Percentiles rank a stretch among this genome's conserved stretches.
Evolutionary conservation across 53 echinoderm and acorn worm genomes (phyloP).

Genomic region (Astropecten irregularis): DNA sequence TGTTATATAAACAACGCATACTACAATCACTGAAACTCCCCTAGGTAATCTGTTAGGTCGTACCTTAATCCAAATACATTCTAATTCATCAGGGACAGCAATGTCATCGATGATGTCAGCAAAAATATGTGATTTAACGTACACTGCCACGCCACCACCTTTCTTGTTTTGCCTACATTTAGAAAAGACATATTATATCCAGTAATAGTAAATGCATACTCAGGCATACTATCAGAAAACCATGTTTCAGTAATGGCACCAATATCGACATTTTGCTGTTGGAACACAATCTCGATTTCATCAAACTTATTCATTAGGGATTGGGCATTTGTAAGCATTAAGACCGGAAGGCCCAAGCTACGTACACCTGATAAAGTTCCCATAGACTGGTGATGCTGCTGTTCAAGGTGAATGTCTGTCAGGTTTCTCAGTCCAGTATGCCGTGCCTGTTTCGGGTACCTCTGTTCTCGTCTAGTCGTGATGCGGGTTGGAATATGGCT

Average conservation of each 20-base stretch:
- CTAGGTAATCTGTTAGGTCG: neutral
- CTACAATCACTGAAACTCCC: constrained; percentile 5
- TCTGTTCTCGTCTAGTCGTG: too few relatives aligned
- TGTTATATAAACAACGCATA: constrained; percentile 27
- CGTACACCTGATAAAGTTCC: too few relatives aligned
- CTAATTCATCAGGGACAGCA: neutral
- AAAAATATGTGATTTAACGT: too few relatives aligned
- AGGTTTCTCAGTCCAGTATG: too few relatives aligned
- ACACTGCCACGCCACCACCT: constrained; percentile 34
- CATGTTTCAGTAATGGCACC: constrained; percentile 43
- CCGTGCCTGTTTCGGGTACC: too few relatives aligned
- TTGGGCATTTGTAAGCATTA: constrained; percentile 3
- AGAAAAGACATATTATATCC: constrained; percentile 15
- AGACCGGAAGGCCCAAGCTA: neutral
- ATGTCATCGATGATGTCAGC: too few relatives aligned
- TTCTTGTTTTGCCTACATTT: neutral
- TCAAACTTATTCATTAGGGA: constrained; percentile 10
- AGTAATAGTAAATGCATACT: neutral
- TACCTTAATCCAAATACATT: constrained; percentile 1
- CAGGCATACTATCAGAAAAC: neutral
- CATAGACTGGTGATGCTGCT: too few relatives aligned
- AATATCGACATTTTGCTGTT: neutral
- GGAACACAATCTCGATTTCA: neutral
- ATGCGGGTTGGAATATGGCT: too few relatives aligned
- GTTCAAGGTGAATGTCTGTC: too few relatives aligned